These are phyloP conservation scores for Congeria kusceri DNA, from an alignment of 2,888 invertebrate genomes.

Conservation along the genomic window DNA sequence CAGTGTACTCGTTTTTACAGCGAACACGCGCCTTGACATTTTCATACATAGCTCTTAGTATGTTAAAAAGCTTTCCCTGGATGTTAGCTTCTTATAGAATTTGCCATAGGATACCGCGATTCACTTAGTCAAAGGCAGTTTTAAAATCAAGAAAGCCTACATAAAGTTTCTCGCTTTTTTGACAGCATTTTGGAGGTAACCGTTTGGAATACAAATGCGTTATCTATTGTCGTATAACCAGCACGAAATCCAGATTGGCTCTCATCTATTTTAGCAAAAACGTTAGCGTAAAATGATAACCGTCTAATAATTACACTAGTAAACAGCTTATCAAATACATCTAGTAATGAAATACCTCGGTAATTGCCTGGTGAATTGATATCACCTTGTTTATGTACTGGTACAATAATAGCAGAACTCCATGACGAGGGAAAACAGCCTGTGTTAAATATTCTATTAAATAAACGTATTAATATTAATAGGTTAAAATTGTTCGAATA, in stretches of 20 bases:
- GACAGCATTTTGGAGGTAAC: neutral
- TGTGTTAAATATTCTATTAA: neutral
- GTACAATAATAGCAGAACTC: constrained; percentile 1
- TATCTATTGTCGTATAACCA: constrained; percentile 4
- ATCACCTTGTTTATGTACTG: no score
- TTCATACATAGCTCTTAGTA: neutral
- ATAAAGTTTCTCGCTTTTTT: constrained; percentile 4
- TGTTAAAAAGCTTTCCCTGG: no score
- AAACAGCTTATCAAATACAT: constrained; percentile 6
- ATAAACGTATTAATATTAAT: neutral
- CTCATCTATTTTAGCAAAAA: constrained; percentile 6
- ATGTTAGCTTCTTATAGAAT: no score
- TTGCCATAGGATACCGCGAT: no score
- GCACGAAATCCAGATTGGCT: neutral
- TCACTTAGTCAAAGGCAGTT: neutral
- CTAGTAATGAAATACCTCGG: constrained; percentile 3
- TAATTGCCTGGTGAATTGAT: constrained; percentile 7
- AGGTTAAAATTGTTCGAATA: no score
- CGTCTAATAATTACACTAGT: neutral
- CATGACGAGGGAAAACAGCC: neutral
- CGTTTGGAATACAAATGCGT: constrained; percentile 10
- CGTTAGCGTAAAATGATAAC: constrained; percentile 1
- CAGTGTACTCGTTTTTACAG: no score
- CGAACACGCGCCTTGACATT: no score
- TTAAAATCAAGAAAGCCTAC: constrained; percentile 11